Conservation (phyloP, 2,113 vertebrate species). For the Emydura subglobosa region DNA sequence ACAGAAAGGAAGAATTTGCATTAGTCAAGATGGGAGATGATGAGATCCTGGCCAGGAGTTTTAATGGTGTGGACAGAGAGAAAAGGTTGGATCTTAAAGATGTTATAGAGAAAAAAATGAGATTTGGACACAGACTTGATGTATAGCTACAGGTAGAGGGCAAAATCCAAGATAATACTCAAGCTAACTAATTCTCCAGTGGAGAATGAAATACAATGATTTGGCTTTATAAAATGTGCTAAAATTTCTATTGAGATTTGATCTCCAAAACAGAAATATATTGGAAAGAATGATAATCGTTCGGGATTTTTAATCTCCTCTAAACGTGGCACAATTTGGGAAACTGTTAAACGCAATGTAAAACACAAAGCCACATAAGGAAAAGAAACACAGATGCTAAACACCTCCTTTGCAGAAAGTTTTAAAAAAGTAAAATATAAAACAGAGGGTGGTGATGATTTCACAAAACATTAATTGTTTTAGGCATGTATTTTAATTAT, state of each 20-base stretch:
- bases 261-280: neutral
- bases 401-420: neutral
- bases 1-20: neutral
- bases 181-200: neutral
- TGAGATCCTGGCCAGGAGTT: neutral
- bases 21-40: neutral
- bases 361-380: neutral
- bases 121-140: neutral
- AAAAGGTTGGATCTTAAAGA: neutral
- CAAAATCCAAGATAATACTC: neutral
- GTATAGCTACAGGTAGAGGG: neutral
- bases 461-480: neutral
- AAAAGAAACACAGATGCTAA: neutral
- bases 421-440: neutral
- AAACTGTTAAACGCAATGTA: neutral
- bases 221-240: neutral
- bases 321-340: neutral
- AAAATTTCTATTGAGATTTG: neutral
- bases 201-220: neutral
- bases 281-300: accelerated
- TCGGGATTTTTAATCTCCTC: neutral
- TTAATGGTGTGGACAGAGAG: neutral
- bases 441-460: neutral
- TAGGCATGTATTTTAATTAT: neutral
- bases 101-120: neutral